Base-by-base conservation (phyloP, 2,113 vertebrate genomes). In the Gymnocephalus cernua region DNA sequence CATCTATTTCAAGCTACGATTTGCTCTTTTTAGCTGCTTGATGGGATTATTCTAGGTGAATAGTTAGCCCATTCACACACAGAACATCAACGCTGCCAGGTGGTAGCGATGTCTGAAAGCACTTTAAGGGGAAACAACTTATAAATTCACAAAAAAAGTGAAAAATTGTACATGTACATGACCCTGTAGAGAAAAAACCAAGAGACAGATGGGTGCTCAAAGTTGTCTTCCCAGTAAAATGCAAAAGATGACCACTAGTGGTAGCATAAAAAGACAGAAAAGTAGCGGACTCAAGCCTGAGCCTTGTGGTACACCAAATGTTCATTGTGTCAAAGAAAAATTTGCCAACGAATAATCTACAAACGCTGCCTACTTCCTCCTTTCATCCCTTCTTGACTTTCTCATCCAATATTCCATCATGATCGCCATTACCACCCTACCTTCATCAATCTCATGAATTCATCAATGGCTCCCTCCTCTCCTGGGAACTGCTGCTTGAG, bases 391-490 rank as follows among this genome's bases (percentile, higher is more conserved):
- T 50, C 25, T 53, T 65, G 4, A 3, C 6, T 1, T 35, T 56
- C 19, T 44, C 47, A 32, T 44, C 14, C 1, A 21, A 19, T 3
- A 23, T 35, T 61, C 47, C n/a, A 16, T n/a, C 23, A 53, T 54
- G 11, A 50, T 57, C 12, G 21, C 12, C 21, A 45, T 15, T 27
- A 10, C 6, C 2, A 23, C 18, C 65, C 5, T 90, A 97, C 96
- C 95, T 96, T 96, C 91, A 96, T 94, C 29, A 96, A 63, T 78
- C 56, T 93, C 91, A 96, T 93, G 84, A 96, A 95, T 74, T 96
- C 93, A 29, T 93, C 89, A 61, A 97, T 95, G 63, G 96, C 95
- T 15, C 21, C 77, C 16, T 90, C 93, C 77, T 97, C 96, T 0
- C 68, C 72, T 0, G 96, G 96, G 79, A 97, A 96, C 92, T 96